Base-by-base conservation (phyloP, 2,797 vertebrate genomes). In the Danio aesculapii region DNA sequence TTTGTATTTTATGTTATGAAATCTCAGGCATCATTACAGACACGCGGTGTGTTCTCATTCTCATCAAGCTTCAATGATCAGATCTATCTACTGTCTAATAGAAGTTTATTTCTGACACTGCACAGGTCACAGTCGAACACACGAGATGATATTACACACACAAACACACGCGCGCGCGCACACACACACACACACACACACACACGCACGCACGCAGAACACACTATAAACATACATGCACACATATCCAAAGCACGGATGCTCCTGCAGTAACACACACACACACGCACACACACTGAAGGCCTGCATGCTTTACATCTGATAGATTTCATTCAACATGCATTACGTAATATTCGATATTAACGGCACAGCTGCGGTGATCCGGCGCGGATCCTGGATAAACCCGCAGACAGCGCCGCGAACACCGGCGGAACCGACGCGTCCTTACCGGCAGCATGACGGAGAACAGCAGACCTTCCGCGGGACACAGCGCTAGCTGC, bases 381-480 rank as follows among this genome's bases (percentile, higher is more conserved):
- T 62, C 30, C 30, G 41, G 59, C 30, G 84, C 69, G 82, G 30
- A 30, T 30, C 30, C 3, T 3, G 70, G 81, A 46, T 83, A 75
- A 71, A 79, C 66, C 39, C 21, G 14, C 47, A 52, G 16, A 30
- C 30, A 62, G 30, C 59, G 59, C 59, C 5, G 59, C 19, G 5
- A n/a, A 58, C 17, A 12, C 57, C n/a, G 17, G 30, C 30, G 30
- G 10, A 68, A 13, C 66, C 13, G 44, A 9, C 1, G 66, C 66
- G 9, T 49, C 8, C 49, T 70, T 53, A 55, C 68, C 68, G 30
- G 41, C 55, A 30, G 19, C 68, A 55, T 71, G 68, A 53, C 52
- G 68, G 50, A 17, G 88, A 91, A 86, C 88, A 53, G 50, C 43
- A 58, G 21, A n/a, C 52, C 8, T 16, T 21, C 30, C 59, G 39